phyloP scores from a whole-genome alignment of 2,113 vertebrate genomes.

The Daubentonia madagascariensis region DNA sequence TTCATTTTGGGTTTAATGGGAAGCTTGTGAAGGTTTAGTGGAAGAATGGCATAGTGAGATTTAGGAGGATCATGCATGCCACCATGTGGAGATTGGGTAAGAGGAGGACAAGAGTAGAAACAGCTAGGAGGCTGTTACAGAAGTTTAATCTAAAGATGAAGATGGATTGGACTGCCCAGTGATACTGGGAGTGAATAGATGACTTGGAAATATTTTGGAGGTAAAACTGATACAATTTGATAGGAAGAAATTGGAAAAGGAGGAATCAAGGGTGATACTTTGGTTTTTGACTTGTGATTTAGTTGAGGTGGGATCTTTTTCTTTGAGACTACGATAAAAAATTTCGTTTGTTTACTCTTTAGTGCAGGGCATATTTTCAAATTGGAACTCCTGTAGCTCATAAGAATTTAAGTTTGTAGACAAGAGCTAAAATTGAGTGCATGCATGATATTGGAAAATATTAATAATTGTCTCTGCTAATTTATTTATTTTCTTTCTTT shows the following conservation, averaged over 20 bases:
- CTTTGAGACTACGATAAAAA: not conserved
- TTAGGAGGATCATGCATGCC: not conserved
- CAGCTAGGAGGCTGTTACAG: not conserved
- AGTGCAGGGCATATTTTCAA: slow-evolving; percentile 19
- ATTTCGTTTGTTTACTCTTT: not conserved
- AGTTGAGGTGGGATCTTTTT: not conserved
- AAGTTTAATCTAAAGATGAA: slow-evolving; percentile 5
- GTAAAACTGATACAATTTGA: not conserved
- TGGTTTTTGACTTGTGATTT: slow-evolving; percentile 39
- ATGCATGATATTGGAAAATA: not conserved
- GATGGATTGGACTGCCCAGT: not conserved
- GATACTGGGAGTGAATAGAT: not conserved
- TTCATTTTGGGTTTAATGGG: slow-evolving; percentile 1
- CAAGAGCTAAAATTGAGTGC: not conserved
- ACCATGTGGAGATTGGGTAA: not conserved
- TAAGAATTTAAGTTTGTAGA: not conserved
- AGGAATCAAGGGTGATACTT: not conserved
- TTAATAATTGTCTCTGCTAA: not conserved
- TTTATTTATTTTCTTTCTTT: slow-evolving; percentile 41
- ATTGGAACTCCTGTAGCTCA: not conserved
- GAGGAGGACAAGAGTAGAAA: not conserved
- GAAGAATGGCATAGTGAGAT: not conserved
- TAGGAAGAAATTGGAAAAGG: slow-evolving; percentile 39
- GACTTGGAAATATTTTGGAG: slow-evolving; percentile 18
- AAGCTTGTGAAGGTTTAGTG: slow-evolving; percentile 5